These are phyloP conservation scores for Diorhabda elongata DNA, from an alignment of 1,140 invertebrate genomes.

Conservation along the genomic window DNA sequence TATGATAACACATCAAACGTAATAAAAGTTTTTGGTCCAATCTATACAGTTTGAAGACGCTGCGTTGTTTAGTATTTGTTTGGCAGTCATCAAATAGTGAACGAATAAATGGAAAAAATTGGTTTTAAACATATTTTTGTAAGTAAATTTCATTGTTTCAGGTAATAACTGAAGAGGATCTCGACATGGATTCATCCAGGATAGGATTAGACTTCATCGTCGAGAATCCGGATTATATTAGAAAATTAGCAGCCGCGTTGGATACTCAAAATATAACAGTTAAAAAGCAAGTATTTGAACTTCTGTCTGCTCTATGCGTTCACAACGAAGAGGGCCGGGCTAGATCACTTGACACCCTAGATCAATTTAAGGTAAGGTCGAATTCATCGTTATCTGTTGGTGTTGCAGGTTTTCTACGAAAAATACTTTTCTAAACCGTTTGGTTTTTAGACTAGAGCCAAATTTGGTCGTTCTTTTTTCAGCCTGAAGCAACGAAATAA, in stretches of 20 bases:
- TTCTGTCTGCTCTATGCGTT: slow-evolving; percentile 83
- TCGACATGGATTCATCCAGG: slow-evolving; percentile 49
- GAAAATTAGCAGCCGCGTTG: slow-evolving; percentile 83
- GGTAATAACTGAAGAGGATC: background rate
- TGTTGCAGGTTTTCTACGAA: no score
- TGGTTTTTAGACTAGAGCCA: no score
- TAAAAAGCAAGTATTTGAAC: slow-evolving; percentile 89
- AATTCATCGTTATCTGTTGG: no score
- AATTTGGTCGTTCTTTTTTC: no score
- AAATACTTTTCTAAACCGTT: no score
- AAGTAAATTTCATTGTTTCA: background rate
- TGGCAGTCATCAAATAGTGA: no score
- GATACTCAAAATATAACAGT: slow-evolving; percentile 80
- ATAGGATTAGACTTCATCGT: slow-evolving; percentile 91
- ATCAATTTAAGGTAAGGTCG: slow-evolving; percentile 74
- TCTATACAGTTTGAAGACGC: background rate
- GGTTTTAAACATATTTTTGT: no score
- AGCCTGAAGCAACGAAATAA: no score
- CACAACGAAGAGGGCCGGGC: slow-evolving; percentile 83
- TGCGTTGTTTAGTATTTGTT: background rate
- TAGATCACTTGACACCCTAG: slow-evolving; percentile 78
- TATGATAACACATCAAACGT: background rate
- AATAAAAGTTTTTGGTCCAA: background rate
- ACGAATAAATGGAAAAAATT: no score
- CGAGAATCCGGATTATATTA: slow-evolving; percentile 87